phyloP scores from a whole-genome alignment of 1,140 invertebrate genomes.

The Drosophila leontia region DNA sequence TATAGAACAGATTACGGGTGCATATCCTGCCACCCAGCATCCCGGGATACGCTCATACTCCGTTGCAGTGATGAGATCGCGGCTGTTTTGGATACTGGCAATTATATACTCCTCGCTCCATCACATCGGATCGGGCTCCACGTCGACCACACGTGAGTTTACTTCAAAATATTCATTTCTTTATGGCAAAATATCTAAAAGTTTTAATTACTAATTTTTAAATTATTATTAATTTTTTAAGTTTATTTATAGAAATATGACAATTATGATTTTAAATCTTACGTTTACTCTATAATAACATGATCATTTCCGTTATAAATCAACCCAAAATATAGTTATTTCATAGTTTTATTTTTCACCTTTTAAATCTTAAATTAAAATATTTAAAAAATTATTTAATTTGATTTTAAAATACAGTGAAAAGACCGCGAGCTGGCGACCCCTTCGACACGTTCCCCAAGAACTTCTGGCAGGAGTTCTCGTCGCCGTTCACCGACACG shows the following conservation, averaged over 20 bases:
- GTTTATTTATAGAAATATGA: no score
- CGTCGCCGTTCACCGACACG: conserved; percentile 87
- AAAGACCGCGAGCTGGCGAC: conserved; percentile 83
- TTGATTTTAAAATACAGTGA: conserved; percentile 54
- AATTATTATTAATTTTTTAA: no score
- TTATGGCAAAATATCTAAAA: no score
- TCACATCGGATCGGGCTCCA: conserved; percentile 76
- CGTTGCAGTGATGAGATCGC: conserved; percentile 81
- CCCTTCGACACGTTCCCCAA: conserved; percentile 85
- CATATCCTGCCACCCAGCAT: conserved; percentile 63
- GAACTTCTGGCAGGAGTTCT: conserved; percentile 88
- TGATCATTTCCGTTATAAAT: background rate
- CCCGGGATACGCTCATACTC: conserved; percentile 16
- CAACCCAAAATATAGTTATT: background rate
- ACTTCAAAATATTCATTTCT: no score
- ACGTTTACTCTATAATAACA: background rate
- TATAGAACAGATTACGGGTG: conserved; percentile 56
- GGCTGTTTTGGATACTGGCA: conserved; percentile 83
- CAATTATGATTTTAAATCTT: no score
- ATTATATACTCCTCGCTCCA: conserved; percentile 82
- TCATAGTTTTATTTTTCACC: background rate
- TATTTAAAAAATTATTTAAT: background rate
- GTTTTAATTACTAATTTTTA: background rate
- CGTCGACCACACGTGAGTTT: conserved; percentile 79
- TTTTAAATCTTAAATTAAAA: no score